Base-by-base conservation (phyloP, 2,797 vertebrate species). In the Enteromius trimaculatus region DNA sequence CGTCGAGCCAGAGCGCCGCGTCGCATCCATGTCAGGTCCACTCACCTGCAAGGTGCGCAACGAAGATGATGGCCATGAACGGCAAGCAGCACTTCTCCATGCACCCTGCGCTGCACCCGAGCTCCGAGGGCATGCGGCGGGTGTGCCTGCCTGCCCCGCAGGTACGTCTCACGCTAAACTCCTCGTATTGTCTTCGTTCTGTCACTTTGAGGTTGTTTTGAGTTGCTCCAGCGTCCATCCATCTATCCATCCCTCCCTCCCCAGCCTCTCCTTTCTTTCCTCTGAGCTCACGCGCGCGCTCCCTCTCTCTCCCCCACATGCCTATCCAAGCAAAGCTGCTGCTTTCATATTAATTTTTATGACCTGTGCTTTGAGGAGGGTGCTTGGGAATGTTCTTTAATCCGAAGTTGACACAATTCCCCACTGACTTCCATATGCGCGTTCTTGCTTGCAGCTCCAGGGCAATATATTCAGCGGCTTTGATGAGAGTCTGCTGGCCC, bases 341-440 rank as follows among this genome's bases (percentile, higher is more conserved):
- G 95, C 93, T 95, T 95, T 93, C 94, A 93, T 96, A 97, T 98
- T 94, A 97, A 98, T 98, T 97, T 98, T 98, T 97, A 98, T 98
- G 97, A 97, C 95, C 94, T 94, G 96, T 92, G 96, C 96, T 96
- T 95, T 93, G 96, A 96, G 96, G 96, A 95, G 94, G 93, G 92
- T 93, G 66, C 68, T 64, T 93, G 95, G 91, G 94, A 95, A 95
- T 96, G 96, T 96, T 96, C 95, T 95, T 94, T 95, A 95, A 94
- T 93, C 92, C 95, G 94, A 95, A 94, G 95, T 94, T 96, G 96
- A 95, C 96, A 95, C 91, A 95, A 97, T 97, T 97, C 97, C 97
- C 97, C 91, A 92, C 95, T 98, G 97, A 99, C 96, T 92, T 90
- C 93, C 91, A 91, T 93, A 93, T 95, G 96, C 95, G 89, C 93